Percentiles rank a stretch among this genome's conserved stretches.
Conservation (phyloP, 2,888 invertebrate genomes). For the Caenorhabditis afra region DNA sequence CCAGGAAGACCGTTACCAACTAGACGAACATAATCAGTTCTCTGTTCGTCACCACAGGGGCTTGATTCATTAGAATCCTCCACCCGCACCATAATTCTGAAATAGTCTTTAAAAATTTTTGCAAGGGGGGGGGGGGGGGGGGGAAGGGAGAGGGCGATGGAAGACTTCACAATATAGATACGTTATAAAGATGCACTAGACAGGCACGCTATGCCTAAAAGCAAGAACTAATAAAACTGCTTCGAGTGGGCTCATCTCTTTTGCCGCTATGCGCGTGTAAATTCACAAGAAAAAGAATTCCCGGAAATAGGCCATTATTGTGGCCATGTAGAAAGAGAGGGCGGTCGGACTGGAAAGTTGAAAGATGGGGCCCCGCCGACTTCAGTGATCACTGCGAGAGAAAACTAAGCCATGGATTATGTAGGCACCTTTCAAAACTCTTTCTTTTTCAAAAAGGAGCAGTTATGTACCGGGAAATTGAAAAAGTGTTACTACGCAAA, state of each 20-base stretch:
- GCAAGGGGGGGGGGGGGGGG: too few species aligned
- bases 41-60: slow-evolving; percentile 1
- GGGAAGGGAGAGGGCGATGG: background rate
- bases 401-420: slow-evolving; percentile 13
- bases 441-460: background rate
- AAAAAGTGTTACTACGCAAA: background rate
- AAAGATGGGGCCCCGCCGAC: slow-evolving; percentile 21
- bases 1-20: slow-evolving; percentile 41
- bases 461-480: background rate
- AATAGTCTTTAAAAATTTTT: background rate
- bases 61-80: slow-evolving; percentile 13
- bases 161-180: slow-evolving; percentile 19
- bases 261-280: background rate
- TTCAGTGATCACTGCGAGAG: background rate
- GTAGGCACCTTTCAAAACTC: background rate
- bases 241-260: slow-evolving; percentile 13
- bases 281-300: background rate
- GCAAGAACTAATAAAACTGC: slow-evolving; percentile 31
- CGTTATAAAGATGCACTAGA: slow-evolving; percentile 45
- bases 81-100: slow-evolving; percentile 47
- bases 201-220: slow-evolving; percentile 30
- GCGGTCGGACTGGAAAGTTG: slow-evolving; percentile 19
- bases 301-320: slow-evolving; percentile 49
- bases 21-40: slow-evolving; percentile 17
- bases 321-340: background rate